A percentile compares a stretch with the other conserved stretches of the same genome.
These are phyloP conservation scores for Maniola hyperantus DNA, from an alignment of 2,888 invertebrate species.

Conservation along the genomic window DNA sequence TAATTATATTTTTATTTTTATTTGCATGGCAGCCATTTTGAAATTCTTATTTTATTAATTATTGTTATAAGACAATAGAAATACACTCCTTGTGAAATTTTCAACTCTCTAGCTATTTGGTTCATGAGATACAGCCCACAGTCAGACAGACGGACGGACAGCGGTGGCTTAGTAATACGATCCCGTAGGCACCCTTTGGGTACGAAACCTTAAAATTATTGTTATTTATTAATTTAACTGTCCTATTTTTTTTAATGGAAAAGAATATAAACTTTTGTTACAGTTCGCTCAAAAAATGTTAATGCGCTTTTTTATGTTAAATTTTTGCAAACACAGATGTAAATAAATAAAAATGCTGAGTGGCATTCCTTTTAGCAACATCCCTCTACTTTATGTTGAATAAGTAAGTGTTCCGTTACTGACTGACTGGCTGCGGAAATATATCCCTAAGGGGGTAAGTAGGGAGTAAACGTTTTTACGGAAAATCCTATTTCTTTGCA, in stretches of 20 bases:
- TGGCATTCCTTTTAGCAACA: neutral
- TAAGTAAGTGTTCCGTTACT: neutral
- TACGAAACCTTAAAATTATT: slow-evolving; percentile 13
- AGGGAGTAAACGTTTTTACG: neutral
- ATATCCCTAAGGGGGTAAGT: neutral
- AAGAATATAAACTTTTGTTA: neutral
- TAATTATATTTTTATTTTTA: no score
- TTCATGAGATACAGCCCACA: no score
- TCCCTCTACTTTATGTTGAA: neutral
- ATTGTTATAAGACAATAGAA: no score
- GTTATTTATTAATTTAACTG: neutral
- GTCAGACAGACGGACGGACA: no score
- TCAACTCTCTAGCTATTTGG: no score
- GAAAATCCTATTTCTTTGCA: neutral
- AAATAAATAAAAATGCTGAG: neutral
- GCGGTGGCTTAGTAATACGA: no score
- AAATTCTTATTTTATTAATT: no score
- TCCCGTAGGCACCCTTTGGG: no score
- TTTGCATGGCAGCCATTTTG: no score
- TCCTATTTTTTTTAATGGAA: neutral
- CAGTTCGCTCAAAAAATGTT: neutral
- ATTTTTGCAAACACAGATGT: neutral
- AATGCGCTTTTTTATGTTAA: neutral
- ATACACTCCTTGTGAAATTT: no score
- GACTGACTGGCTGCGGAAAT: neutral